Evolutionary conservation across 2,888 invertebrate genomes (phyloP), one percentile per base, ranked within the genome.

Genomic region (Noctuana brunneofusca): DNA sequence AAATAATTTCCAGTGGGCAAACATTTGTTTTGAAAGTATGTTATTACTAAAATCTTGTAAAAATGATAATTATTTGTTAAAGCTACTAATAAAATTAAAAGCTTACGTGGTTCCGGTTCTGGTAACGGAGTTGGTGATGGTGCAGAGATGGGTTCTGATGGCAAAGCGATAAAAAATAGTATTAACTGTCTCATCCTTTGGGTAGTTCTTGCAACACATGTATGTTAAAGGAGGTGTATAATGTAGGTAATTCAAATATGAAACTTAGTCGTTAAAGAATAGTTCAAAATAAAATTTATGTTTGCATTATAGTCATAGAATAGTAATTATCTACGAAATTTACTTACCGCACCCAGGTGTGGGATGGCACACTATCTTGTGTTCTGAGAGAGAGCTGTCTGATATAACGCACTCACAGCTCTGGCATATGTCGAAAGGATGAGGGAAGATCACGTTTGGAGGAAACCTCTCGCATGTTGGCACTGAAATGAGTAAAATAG

Each of bases 381-480:
- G 70, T 38, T 76, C 76, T 2, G 71, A 65, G 0, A 64, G 2
- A 0, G 4, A 20, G n/a, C 11, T 6, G 16, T 73, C 78, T 0
- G 66, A 35, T 3, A 65, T 69, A 12, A 75, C 57, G 43, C 87
- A 88, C 64, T 77, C 75, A 75, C 88, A 88, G 5, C 73, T 57
- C 38, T 70, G 71, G 68, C 87, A 87, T 1, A 12, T 46, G 11
- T 82, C 80, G n/a, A 65, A 70, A 0, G 86, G 86, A 64, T 86
- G 82, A 0, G 84, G 82, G 70, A 87, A 84, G 14, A 69, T 27
- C 18, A 86, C 81, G 58, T 83, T 74, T 22, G 69, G 64, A 0
- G 84, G 86, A 63, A 82, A 81, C 30, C 71, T 71, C 35, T 77
- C 75, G 57, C 87, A 87, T 0, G 76, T 64, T 0, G 81, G 78